phyloP scores from a whole-genome alignment of 2,797 vertebrate species.

The Danio aesculapii region DNA sequence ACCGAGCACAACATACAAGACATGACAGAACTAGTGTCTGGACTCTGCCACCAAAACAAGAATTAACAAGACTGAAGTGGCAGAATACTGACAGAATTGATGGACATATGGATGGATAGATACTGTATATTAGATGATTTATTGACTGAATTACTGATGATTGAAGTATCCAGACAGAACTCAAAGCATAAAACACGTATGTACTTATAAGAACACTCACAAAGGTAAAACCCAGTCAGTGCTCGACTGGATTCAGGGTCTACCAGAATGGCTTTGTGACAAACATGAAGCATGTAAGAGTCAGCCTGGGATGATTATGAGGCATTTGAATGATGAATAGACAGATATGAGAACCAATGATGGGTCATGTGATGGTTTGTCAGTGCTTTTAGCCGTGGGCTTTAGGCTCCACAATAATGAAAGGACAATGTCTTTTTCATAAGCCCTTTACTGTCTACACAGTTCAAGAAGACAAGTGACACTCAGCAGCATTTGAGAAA shows the following conservation, averaged over 20 bases:
- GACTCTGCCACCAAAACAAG: no score
- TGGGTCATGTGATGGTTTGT: constrained; percentile 59
- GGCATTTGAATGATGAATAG: constrained; percentile 65
- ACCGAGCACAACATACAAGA: no score
- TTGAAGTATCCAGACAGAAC: background rate
- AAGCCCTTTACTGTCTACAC: constrained; percentile 59
- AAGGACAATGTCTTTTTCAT: constrained; percentile 59
- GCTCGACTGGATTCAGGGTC: background rate
- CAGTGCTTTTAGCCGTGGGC: constrained; percentile 65
- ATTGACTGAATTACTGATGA: no score
- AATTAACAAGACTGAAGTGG: no score
- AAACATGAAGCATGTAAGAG: constrained; percentile 28
- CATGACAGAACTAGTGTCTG: no score
- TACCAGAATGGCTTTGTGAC: constrained; percentile 25
- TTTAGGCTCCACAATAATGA: constrained; percentile 58
- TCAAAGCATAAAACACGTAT: constrained; percentile 1
- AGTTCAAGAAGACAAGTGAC: constrained; percentile 58
- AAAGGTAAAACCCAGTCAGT: background rate
- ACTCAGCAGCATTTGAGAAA: constrained; percentile 40
- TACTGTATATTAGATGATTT: no score
- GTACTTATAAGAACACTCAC: background rate
- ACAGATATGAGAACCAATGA: constrained; percentile 61
- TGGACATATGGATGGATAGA: no score
- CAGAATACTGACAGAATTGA: no score
- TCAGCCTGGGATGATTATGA: constrained; percentile 61